These are phyloP conservation scores for Bellardia bayeri DNA, from an alignment of 2,888 invertebrate species.

Conservation along the genomic window DNA sequence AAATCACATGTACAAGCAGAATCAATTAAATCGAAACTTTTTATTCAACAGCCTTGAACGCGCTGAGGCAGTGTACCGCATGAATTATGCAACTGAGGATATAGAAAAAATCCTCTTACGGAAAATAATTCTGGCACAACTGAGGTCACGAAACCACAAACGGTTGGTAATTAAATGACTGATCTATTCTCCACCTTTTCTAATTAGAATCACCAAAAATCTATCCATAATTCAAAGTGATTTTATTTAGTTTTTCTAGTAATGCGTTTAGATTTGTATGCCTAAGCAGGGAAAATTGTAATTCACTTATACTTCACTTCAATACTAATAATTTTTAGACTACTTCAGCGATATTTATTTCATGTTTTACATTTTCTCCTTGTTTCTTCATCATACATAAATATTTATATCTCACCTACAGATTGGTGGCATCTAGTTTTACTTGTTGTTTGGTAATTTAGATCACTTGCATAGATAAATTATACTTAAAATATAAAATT, in stretches of 20 bases:
- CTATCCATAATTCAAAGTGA: no score
- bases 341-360: neutral
- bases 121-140: no score
- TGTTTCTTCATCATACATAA: neutral
- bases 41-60: no score
- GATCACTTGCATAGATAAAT: constrained; percentile 69
- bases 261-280: neutral
- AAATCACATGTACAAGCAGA: no score
- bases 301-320: neutral
- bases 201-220: no score
- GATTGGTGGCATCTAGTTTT: constrained; percentile 53
- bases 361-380: neutral
- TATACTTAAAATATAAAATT: constrained; percentile 53
- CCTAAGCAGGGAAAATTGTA: neutral
- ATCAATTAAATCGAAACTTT: no score
- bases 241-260: neutral
- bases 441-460: constrained; percentile 58
- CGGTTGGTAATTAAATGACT: no score
- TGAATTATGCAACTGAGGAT: no score
- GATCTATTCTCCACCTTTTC: no score
- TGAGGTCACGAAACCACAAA: no score
- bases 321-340: neutral
- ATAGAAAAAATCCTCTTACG: no score
- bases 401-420: neutral
- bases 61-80: no score